phyloP scores from a whole-genome alignment of 2,888 invertebrate species.

The Cheilosia vernalis region DNA sequence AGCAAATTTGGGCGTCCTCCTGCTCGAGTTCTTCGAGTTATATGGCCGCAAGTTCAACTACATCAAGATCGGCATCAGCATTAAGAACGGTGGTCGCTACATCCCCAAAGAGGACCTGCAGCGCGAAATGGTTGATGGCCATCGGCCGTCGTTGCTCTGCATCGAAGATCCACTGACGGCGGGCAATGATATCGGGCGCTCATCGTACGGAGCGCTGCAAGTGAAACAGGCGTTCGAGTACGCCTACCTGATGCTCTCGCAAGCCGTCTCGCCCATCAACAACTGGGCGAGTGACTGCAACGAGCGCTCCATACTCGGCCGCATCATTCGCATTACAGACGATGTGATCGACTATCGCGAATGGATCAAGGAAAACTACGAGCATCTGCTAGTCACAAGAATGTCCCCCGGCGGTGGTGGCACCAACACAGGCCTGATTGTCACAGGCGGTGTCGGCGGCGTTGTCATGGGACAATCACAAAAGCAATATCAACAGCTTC shows the following conservation, averaged over 20 bases:
- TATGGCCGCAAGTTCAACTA: conserved; percentile 99
- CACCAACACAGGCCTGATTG: conserved; percentile 51
- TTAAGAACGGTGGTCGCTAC: conserved; percentile 96
- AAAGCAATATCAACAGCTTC: conserved; percentile 76
- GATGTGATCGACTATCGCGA: conserved; percentile 90
- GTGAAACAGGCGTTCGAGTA: conserved; percentile 98
- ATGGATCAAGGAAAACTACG: conserved; percentile 83
- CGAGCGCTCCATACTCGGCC: conserved; percentile 90
- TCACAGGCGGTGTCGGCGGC: conserved; percentile 37
- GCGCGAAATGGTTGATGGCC: conserved; percentile 96
- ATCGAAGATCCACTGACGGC: conserved; percentile 99
- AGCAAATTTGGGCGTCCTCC: conserved; percentile 95
- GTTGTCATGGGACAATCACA: conserved; percentile 77
- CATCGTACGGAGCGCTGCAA: conserved; percentile 91
- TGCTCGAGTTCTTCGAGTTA: conserved; percentile 98
- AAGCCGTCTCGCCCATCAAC: conserved; percentile 87
- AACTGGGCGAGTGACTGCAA: conserved; percentile 85
- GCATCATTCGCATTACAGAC: conserved; percentile 96
- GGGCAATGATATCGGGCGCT: conserved; percentile 98
- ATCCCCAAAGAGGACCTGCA: conserved; percentile 97
- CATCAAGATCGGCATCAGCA: conserved; percentile 92
- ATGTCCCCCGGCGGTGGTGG: conserved; percentile 78
- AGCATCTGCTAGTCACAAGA: conserved; percentile 80
- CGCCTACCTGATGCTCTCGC: conserved; percentile 93
- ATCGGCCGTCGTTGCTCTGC: conserved; percentile 96